phyloP scores from a whole-genome alignment of 1,140 invertebrate genomes.

The Wasmannia auropunctata region DNA sequence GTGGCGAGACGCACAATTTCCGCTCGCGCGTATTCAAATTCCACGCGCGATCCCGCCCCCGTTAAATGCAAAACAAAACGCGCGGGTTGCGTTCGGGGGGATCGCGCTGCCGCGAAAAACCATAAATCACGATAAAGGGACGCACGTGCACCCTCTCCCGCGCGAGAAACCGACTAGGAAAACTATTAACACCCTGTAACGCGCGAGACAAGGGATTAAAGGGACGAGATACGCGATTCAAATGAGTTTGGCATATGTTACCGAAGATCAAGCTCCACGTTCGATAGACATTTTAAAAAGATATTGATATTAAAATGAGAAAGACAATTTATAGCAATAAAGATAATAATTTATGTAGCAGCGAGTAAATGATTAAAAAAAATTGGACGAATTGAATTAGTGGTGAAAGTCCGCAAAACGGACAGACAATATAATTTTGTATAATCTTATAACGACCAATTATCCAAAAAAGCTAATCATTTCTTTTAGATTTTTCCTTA shows the following conservation, averaged over 20 bases:
- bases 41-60: conserved; percentile 71
- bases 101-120: conserved; percentile 66
- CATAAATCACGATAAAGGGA: conserved; percentile 83
- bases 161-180: conserved; percentile 76
- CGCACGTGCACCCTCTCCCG: conserved; percentile 82
- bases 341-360: neutral
- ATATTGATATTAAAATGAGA: neutral
- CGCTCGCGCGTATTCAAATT: conserved; percentile 57
- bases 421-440: neutral
- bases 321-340: neutral
- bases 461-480: neutral
- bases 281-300: neutral
- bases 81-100: conserved; percentile 60
- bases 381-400: neutral
- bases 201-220: conserved; percentile 55
- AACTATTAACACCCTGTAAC: conserved; percentile 82
- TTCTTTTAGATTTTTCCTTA: neutral
- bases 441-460: neutral
- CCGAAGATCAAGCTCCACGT: neutral
- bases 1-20: neutral
- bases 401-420: neutral
- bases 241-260: conserved; percentile 46
- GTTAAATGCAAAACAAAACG: conserved; percentile 80
- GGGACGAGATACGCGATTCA: conserved; percentile 2
- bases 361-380: neutral